Percentiles rank a stretch among this genome's conserved stretches.
phyloP scores from a whole-genome alignment of 2,888 invertebrate genomes.

The Mechanitis mazaeus region DNA sequence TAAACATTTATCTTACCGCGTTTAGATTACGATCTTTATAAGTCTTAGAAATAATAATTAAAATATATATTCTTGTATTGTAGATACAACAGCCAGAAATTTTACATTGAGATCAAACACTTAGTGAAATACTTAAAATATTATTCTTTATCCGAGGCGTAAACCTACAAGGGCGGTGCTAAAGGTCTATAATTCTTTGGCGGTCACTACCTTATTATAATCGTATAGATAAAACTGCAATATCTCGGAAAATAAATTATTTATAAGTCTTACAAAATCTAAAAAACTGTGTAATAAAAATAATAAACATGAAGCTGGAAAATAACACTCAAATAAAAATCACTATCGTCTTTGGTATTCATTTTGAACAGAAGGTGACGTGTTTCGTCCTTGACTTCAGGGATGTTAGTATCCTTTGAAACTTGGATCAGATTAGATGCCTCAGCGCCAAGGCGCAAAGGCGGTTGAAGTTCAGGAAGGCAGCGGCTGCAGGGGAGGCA shows the following conservation, averaged over 20 bases:
- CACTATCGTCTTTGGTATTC: slow-evolving; percentile 18
- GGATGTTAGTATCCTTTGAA: neutral
- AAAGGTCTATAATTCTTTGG: neutral
- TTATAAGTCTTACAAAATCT: neutral
- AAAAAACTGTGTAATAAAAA: slow-evolving; percentile 3
- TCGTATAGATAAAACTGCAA: neutral
- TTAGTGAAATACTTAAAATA: slow-evolving; percentile 1
- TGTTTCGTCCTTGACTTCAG: slow-evolving; percentile 5
- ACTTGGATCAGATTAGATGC: slow-evolving; percentile 32
- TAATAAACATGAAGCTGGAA: neutral
- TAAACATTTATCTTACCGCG: too few species aligned
- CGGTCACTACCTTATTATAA: neutral
- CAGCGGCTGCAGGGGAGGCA: slow-evolving; percentile 61
- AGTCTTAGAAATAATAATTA: neutral
- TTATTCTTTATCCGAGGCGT: neutral
- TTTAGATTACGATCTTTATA: neutral
- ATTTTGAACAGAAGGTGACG: neutral
- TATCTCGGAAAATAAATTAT: neutral
- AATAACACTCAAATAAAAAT: neutral
- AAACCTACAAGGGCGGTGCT: neutral
- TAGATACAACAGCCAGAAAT: slow-evolving; percentile 13
- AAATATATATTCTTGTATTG: slow-evolving; percentile 3
- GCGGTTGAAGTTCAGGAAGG: slow-evolving; percentile 69
- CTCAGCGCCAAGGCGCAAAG: slow-evolving; percentile 74
- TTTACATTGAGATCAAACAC: slow-evolving; percentile 34